These are phyloP conservation scores for Synchiropus splendidus DNA, from an alignment of 2,113 vertebrate genomes.

Conservation along the genomic window DNA sequence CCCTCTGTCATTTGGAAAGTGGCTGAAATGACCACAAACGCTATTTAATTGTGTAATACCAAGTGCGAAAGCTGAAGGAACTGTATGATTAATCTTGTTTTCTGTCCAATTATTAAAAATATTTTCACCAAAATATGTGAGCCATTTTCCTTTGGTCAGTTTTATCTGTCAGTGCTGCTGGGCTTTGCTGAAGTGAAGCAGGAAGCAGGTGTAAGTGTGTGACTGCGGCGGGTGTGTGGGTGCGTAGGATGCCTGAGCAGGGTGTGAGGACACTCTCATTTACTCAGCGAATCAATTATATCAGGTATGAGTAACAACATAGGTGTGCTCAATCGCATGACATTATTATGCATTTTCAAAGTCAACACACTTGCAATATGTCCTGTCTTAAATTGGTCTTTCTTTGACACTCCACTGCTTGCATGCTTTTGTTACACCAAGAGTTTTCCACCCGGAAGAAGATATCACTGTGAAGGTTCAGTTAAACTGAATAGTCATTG, in stretches of 20 bases:
- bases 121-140: slow-evolving; percentile 28
- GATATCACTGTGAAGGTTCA: too few species aligned
- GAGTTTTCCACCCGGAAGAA: too few species aligned
- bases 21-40: background rate
- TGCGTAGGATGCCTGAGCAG: slow-evolving; percentile 33
- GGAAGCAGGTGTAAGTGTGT: slow-evolving; percentile 4
- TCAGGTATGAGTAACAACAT: background rate
- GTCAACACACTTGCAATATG: too few species aligned
- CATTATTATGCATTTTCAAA: too few species aligned
- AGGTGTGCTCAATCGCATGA: too few species aligned
- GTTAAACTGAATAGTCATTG: too few species aligned
- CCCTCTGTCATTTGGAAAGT: background rate
- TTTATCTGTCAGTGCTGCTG: background rate
- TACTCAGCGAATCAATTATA: slow-evolving; percentile 5
- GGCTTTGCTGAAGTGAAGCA: background rate
- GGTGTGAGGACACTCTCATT: slow-evolving; percentile 34
- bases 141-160: background rate
- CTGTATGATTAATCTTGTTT: too few species aligned
- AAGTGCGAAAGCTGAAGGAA: too few species aligned
- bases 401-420: too few species aligned
- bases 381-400: too few species aligned
- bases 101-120: slow-evolving; percentile 31
- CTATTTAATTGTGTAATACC: too few species aligned
- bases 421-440: too few species aligned
- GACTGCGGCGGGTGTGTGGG: slow-evolving; percentile 19